Percentiles rank a stretch among this genome's conserved stretches.
These are phyloP conservation scores for Oryzias celebensis DNA, from an alignment of 2,113 vertebrate species.

Conservation along the genomic window DNA sequence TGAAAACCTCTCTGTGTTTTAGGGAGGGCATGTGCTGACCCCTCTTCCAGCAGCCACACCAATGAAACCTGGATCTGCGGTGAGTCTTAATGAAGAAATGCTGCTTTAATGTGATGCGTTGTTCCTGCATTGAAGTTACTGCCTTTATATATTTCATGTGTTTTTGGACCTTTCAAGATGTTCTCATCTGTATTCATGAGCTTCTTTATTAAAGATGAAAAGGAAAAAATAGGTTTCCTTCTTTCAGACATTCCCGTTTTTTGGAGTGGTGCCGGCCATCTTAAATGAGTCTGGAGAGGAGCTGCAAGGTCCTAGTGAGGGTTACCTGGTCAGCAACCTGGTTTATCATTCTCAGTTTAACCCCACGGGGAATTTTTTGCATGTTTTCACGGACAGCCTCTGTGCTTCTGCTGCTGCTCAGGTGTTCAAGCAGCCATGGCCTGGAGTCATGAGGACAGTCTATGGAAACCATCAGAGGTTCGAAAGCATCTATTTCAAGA, in stretches of 20 bases:
- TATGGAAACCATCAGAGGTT: conserved; percentile 89
- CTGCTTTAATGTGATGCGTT: too few species aligned
- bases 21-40: conserved; percentile 97
- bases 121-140: too few species aligned
- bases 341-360: too few species aligned
- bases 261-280: conserved; percentile 93
- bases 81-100: conserved; percentile 60
- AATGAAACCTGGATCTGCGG: conserved; percentile 94
- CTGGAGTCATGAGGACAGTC: conserved; percentile 92
- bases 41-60: conserved; percentile 91
- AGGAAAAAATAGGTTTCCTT: not conserved
- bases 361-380: not conserved
- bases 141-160: too few species aligned
- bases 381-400: too few species aligned
- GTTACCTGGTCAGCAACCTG: conserved; percentile 85
- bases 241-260: conserved; percentile 91
- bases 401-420: conserved; percentile 41
- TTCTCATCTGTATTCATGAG: too few species aligned
- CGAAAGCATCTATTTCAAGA: conserved; percentile 91
- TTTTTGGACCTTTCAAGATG: too few species aligned
- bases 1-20: conserved; percentile 17
- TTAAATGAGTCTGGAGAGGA: conserved; percentile 93
- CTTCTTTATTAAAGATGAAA: too few species aligned
- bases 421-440: conserved; percentile 99
- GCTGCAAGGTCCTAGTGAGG: conserved; percentile 92